These are phyloP conservation scores for Paraescarpia echinospica DNA, from an alignment of 1,140 invertebrate genomes.

Conservation along the genomic window DNA sequence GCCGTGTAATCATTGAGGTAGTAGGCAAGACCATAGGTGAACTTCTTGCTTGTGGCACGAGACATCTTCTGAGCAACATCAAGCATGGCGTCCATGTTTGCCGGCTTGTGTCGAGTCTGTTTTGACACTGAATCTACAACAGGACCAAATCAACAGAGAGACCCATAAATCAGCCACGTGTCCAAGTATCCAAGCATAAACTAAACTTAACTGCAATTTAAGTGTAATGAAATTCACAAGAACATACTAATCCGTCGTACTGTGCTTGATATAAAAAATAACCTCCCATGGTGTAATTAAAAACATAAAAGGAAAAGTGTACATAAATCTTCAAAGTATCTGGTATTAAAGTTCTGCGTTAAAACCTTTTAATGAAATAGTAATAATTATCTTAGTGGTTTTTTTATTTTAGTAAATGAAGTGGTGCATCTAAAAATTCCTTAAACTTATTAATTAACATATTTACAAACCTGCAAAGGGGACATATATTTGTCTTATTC, in stretches of 20 bases:
- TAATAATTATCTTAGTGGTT: neutral
- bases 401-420: neutral
- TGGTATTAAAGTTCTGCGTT: neutral
- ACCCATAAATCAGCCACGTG: neutral
- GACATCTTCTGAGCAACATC: constrained; percentile 41
- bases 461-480: constrained; percentile 49
- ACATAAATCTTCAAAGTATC: neutral
- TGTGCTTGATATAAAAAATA: neutral
- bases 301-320: neutral
- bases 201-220: neutral
- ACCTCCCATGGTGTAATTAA: neutral
- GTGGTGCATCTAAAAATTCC: neutral
- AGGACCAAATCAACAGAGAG: constrained; percentile 14
- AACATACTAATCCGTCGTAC: neutral
- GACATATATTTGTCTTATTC: constrained; percentile 52
- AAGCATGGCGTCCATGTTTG: constrained; percentile 40
- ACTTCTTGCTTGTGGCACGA: constrained; percentile 36
- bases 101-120: constrained; percentile 32
- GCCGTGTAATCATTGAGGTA: constrained; percentile 49
- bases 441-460: neutral
- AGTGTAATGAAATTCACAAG: neutral
- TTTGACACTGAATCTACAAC: constrained; percentile 46
- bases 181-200: neutral
- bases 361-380: neutral
- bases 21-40: constrained; percentile 41